Evolutionary conservation across 2,888 invertebrate species (phyloP), one percentile per base, ranked within the genome.

Genomic region (Himalopsyche kuldschensis): DNA sequence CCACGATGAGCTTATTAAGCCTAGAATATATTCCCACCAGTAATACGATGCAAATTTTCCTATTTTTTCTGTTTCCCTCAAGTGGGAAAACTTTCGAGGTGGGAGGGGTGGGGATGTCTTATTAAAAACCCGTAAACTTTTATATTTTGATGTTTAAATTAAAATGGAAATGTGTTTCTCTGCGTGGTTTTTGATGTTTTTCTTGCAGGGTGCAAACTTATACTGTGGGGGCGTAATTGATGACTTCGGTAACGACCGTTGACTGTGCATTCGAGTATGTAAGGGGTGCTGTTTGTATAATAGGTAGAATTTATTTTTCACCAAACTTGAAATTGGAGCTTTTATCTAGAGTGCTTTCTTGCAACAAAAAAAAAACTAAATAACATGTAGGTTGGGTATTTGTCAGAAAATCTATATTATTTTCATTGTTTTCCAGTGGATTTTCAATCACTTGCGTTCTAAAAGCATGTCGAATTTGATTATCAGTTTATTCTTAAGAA

Each of bases 121-220:
- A 82, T 76, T 79, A 83, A 83, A 83, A 80, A 80, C 47, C 75
- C 32, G 79, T 83, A 83, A 83, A 83, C 55, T 83, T 82, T 83
- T 32, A 30, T 75, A 76, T 79, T 48, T 75, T 47, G 76, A 80
- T 75, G 79, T 75, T 83, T 80, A 79, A 83, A 83, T 83, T 76
- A 83, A 46, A 83, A 83, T 79, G 83, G 76, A 83, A 83, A 80
- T 83, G 31, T 83, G 75, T 80, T 80, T 83, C 79, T 76, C 30
- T n/a, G 35, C 75, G 35, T 32, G 75, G 24, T 35, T 80, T 69
- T 32, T 48, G 32, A 15, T 32, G 75, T 75, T 55, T 55, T 55
- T 55, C 24, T 6, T 24, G 55, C 55, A 55, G 8, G 10, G 20
- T 55, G 55, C 24, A 55, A 55, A 55, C 20, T 55, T 55, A 55